Base-by-base conservation (phyloP, 2,888 invertebrate species). In the Bembecia ichneumoniformis region DNA sequence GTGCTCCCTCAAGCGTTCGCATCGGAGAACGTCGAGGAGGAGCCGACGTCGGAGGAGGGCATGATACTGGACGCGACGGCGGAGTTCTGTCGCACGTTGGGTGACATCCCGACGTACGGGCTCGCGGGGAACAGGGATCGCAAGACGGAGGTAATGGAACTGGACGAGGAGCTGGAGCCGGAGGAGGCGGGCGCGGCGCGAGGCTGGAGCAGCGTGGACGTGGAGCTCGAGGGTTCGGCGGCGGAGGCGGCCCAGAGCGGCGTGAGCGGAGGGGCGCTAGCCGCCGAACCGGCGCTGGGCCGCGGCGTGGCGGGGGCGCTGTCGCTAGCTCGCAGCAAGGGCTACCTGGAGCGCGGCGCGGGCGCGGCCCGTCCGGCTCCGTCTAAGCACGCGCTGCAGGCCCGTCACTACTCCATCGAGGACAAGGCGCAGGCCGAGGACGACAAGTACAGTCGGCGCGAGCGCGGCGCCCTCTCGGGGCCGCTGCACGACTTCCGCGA, bases 41-140 rank as follows among this genome's bases (percentile, higher is more conserved):
- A 47, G 40, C 55, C 48, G 90, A 79, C 71, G 49, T 60, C 57
- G 28, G 77, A 88, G 48, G 86, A 84, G 3, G 89, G 90, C 59
- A 97, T 98, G 66, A 91, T 94, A 51, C 83, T 98, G 50, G 97
- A 98, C 87, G 93, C 96, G 1, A 98, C 97, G 0, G 97, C 98
- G 0, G 98, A 98, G 89, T 98, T 98, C 87, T 98, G 98, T 71
- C 91, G 98, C 63, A 96, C 97, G 46, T 89, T 98, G 5, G 97
- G 98, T 1, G 97, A 98, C 74, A 97, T 97, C 17, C 44, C 44
- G 15, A 15, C 44, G 44, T 97, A 97, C 73, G 97, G 96, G 13
- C 92, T 93, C 75, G 93, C 96, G 15, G 96, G 96, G 35, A 96
- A 97, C 83, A 88, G 96, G 35, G 96, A 96, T 67, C 94, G 93